Evolutionary conservation across 2,797 vertebrate species (phyloP), one percentile per base, ranked within the genome.

Genomic region (Uromys caudimaculatus): DNA sequence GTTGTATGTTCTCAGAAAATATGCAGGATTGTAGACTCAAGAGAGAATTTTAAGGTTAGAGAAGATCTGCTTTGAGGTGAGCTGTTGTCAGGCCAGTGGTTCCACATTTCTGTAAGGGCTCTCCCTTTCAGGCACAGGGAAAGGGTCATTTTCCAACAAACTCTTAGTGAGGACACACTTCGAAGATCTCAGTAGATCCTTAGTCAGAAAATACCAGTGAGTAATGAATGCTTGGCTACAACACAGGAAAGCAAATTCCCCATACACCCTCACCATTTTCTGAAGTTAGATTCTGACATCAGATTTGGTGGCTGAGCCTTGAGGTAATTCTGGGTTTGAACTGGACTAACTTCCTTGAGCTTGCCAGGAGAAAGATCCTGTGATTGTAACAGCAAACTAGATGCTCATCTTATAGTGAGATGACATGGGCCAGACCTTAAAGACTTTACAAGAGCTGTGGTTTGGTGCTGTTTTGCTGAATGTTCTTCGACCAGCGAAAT

Each of bases 31-130:
- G 69, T 38, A 13, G 6, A 41, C 38, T 92, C 19, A 84, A 92
- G 82, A 83, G 8, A 67, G 16, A 44, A 50, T 83, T 92, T 95
- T 92, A 71, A 50, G 12, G 44, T 90, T 82, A 62, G n/a, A 83
- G 87, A 89, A 86, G 56, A 23, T 27, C 21, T 52, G 77, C 38
- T 95, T 67, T 87, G 12, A 64, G 86, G 32, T 81, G 21, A n/a
- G 6, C 29, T 86, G 4, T 64, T 95, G 32, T 1, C 32, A 60
- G 0, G 62, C 54, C 52, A 1, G 12, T 92, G 4, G 7, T 78
- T 69, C 6, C 35, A 11, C 35, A 17, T 5, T 75, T 6, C 78
- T 79, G 41, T 62, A 11, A n/a, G 6, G 94, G 14, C n/a, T n/a
- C n/a, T n/a, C n/a, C n/a, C n/a, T n/a, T n/a, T n/a, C n/a, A 86